Evolutionary conservation across 2,797 vertebrate species (phyloP).

Genomic region (Eospalax fontanierii): DNA sequence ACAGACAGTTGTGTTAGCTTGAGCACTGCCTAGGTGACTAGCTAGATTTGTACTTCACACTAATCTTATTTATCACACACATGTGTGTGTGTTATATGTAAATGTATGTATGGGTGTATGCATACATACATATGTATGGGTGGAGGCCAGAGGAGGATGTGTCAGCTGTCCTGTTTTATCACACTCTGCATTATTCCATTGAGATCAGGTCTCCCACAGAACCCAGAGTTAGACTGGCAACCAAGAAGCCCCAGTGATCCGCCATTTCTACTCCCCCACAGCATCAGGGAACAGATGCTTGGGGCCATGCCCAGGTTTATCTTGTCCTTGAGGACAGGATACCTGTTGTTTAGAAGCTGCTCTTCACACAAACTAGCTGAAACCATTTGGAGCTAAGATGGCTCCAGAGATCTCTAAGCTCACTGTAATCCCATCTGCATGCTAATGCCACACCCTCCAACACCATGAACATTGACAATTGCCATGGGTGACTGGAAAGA

Average conservation of each 20-base stretch:
- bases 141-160: background rate
- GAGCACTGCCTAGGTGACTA: background rate
- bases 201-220: background rate
- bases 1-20: background rate
- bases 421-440: background rate
- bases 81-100: too few species aligned
- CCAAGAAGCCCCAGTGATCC: background rate
- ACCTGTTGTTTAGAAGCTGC: background rate
- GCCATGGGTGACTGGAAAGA: background rate
- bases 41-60: background rate
- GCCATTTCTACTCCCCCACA: background rate
- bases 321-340: background rate
- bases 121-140: background rate
- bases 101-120: background rate
- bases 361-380: background rate
- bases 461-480: background rate
- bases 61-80: background rate
- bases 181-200: background rate
- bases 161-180: background rate
- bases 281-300: background rate
- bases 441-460: background rate
- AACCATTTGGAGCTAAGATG: background rate
- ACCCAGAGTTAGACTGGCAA: background rate
- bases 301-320: background rate
- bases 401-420: background rate